Evolutionary conservation across 2,797 vertebrate species (phyloP).

Genomic region (Lindbergichthys nudifrons): DNA sequence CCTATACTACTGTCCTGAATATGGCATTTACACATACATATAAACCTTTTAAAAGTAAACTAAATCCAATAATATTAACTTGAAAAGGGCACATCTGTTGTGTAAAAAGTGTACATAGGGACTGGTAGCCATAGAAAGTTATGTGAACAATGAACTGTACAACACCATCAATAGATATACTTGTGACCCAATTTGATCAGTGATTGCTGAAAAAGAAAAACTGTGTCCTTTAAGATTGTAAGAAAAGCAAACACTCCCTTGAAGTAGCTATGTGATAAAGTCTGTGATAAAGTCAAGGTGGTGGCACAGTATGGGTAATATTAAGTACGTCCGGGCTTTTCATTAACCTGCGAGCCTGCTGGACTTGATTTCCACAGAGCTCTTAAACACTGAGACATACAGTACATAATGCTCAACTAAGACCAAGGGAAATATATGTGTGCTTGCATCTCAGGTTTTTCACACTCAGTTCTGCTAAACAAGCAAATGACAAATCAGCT

Average conservation of each 20-base stretch:
- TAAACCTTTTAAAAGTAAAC: slow-evolving; percentile 2
- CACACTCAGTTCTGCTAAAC: neutral
- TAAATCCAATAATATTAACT: slow-evolving; percentile 3
- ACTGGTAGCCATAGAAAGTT: neutral
- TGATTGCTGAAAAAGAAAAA: slow-evolving; percentile 11
- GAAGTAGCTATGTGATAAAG: slow-evolving; percentile 22
- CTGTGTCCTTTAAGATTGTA: neutral
- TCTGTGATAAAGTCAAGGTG: slow-evolving; percentile 51
- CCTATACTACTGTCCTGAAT: slow-evolving; percentile 15
- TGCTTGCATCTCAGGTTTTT: neutral
- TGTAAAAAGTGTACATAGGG: neutral
- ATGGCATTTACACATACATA: neutral
- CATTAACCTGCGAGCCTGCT: slow-evolving; percentile 65
- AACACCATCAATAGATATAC: neutral
- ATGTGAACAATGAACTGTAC: neutral
- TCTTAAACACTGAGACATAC: slow-evolving; percentile 34
- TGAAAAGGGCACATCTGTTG: neutral
- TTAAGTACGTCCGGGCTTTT: slow-evolving; percentile 72
- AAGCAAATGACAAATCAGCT: slow-evolving; percentile 25
- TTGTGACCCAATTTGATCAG: neutral
- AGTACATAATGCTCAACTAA: slow-evolving; percentile 27
- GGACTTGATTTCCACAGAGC: slow-evolving; percentile 41
- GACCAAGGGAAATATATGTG: slow-evolving; percentile 9
- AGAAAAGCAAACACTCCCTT: slow-evolving; percentile 1
- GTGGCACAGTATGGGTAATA: slow-evolving; percentile 59